phyloP scores from a whole-genome alignment of 2,797 vertebrate species.

The Sebastes taczanowskii region DNA sequence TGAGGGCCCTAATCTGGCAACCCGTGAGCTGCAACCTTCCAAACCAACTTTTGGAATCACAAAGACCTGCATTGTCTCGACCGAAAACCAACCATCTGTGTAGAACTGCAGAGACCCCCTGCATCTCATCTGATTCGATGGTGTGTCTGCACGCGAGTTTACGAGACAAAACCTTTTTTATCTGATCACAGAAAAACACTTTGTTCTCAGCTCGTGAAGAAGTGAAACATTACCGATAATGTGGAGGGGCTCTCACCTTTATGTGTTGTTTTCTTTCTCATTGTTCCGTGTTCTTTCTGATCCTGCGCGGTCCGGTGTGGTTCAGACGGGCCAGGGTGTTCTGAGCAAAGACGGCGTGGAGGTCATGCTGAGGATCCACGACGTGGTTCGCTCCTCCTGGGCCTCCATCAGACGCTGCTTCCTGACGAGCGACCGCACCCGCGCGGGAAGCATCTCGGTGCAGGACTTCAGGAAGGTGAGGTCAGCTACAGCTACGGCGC shows the following conservation, averaged over 20 bases:
- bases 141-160: constrained; percentile 18
- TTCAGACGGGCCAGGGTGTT: constrained; percentile 62
- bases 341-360: constrained; percentile 60
- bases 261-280: constrained; percentile 24
- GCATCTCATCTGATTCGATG: constrained; percentile 20
- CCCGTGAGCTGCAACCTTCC: constrained; percentile 73
- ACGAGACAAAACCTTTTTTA: constrained; percentile 36
- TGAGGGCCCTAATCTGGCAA: constrained; percentile 82
- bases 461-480: constrained; percentile 83
- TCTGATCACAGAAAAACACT: constrained; percentile 41
- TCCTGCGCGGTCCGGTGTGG: background rate
- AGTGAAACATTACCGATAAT: constrained; percentile 2
- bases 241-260: constrained; percentile 38
- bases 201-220: constrained; percentile 32
- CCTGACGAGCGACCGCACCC: constrained; percentile 58
- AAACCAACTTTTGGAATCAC: constrained; percentile 68
- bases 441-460: constrained; percentile 65
- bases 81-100: constrained; percentile 68
- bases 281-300: background rate
- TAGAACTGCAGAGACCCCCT: constrained; percentile 50
- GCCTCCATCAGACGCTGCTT: constrained; percentile 75
- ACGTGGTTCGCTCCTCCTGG: constrained; percentile 76
- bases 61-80: constrained; percentile 71
- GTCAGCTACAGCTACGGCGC: background rate
- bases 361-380: constrained; percentile 76